These are phyloP conservation scores for Ephestia elutella DNA, from an alignment of 1,140 invertebrate species.

Conservation along the genomic window DNA sequence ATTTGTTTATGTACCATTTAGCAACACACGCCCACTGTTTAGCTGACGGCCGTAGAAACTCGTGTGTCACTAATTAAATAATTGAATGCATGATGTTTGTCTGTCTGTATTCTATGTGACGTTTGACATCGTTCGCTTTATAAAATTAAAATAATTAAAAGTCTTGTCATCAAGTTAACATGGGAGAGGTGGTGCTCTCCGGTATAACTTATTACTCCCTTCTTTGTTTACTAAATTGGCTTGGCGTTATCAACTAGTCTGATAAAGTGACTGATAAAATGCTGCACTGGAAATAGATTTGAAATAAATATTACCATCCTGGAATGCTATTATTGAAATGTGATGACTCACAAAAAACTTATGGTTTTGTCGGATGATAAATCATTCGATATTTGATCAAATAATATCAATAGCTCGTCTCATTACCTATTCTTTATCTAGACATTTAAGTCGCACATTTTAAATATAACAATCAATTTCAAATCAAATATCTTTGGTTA, in stretches of 20 bases:
- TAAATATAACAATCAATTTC: too few species aligned
- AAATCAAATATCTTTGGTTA: too few species aligned
- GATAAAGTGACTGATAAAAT: too few species aligned
- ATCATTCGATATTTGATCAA: too few species aligned
- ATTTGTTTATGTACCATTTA: conserved; percentile 33
- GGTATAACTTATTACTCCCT: background rate
- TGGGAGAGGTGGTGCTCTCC: background rate
- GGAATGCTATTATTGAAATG: too few species aligned
- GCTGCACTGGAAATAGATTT: too few species aligned
- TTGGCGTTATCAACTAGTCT: background rate
- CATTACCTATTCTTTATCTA: too few species aligned
- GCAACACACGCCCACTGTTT: conserved; percentile 43
- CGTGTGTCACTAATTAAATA: conserved; percentile 37
- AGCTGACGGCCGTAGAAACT: conserved; percentile 18
- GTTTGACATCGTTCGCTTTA: conserved; percentile 9
- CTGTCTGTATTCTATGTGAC: conserved; percentile 20
- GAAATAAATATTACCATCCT: too few species aligned
- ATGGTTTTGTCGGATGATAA: too few species aligned
- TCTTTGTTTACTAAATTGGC: background rate
- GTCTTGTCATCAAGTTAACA: background rate
- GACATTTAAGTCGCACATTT: too few species aligned
- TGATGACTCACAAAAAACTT: too few species aligned
- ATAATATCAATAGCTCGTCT: too few species aligned
- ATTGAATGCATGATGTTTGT: conserved; percentile 35
- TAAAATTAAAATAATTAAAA: conserved; percentile 7